phyloP scores from a whole-genome alignment of 2,797 vertebrate genomes.

The Pogoniulus pusillus region DNA sequence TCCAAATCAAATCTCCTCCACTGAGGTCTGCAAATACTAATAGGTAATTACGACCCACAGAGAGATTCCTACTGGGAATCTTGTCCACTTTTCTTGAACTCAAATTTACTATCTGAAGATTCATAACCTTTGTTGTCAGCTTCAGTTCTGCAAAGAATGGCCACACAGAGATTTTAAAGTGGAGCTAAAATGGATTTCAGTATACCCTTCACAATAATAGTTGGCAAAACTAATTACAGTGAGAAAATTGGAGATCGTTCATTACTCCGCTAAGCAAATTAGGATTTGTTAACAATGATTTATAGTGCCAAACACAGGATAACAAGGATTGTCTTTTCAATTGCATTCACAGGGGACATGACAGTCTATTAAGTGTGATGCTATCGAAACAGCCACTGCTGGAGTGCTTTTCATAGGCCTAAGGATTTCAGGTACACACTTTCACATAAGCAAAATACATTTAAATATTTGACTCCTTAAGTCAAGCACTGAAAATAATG shows the following conservation, averaged over 20 bases:
- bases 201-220: slow-evolving; percentile 48
- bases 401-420: slow-evolving; percentile 13
- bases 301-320: slow-evolving; percentile 43
- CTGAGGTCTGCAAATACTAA: slow-evolving; percentile 40
- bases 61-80: slow-evolving; percentile 5
- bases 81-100: background rate
- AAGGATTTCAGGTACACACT: slow-evolving; percentile 43
- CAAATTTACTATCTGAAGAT: slow-evolving; percentile 7
- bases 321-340: slow-evolving; percentile 41
- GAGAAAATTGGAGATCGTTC: slow-evolving; percentile 66
- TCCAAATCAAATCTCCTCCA: background rate
- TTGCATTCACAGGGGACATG: background rate
- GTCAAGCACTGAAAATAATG: slow-evolving; percentile 18
- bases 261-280: slow-evolving; percentile 69
- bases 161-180: slow-evolving; percentile 30
- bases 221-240: slow-evolving; percentile 68
- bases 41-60: slow-evolving; percentile 5
- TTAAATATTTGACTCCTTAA: slow-evolving; percentile 37
- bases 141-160: slow-evolving; percentile 22
- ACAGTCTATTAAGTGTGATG: slow-evolving; percentile 33
- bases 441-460: slow-evolving; percentile 22
- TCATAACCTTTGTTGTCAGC: slow-evolving; percentile 16
- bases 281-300: slow-evolving; percentile 73
- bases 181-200: slow-evolving; percentile 40
- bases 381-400: slow-evolving; percentile 11